These are phyloP conservation scores for Apocheima hispidaria DNA, from an alignment of 2,888 invertebrate species.

Conservation along the genomic window DNA sequence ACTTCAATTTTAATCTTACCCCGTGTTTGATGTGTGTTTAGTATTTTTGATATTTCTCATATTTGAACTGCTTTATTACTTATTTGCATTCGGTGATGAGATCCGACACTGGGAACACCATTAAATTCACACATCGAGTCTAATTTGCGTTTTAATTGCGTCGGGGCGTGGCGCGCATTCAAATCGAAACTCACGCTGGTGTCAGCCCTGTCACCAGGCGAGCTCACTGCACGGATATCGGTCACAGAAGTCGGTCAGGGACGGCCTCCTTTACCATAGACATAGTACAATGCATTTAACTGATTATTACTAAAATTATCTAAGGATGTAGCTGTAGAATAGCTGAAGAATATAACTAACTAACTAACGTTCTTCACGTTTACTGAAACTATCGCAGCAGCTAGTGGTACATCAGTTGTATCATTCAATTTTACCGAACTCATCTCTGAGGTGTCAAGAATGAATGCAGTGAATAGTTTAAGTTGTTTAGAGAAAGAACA, in stretches of 20 bases:
- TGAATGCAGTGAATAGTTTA: not conserved
- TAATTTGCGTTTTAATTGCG: slow-evolving; percentile 36
- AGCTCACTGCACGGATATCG: slow-evolving; percentile 60
- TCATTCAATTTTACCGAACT: not conserved
- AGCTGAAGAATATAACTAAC: not conserved
- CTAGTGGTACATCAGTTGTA: not conserved
- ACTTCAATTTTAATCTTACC: too few relatives aligned
- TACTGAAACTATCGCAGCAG: not conserved
- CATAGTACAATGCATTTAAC: slow-evolving; percentile 31
- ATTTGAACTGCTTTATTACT: not conserved
- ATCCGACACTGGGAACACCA: slow-evolving; percentile 11
- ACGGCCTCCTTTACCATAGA: slow-evolving; percentile 58
- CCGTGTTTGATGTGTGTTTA: not conserved
- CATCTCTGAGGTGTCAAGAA: not conserved
- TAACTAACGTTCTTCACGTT: too few relatives aligned
- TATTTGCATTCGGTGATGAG: not conserved
- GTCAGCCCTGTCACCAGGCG: slow-evolving; percentile 41
- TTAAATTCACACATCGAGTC: slow-evolving; percentile 20
- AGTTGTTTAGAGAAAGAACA: not conserved
- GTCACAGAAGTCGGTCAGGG: slow-evolving; percentile 75
- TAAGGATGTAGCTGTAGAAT: not conserved
- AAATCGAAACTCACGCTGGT: slow-evolving; percentile 29
- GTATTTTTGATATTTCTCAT: not conserved
- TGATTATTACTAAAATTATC: slow-evolving; percentile 3
- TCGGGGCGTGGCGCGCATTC: slow-evolving; percentile 25